Evolutionary conservation across 2,888 invertebrate genomes (phyloP), one percentile per base, ranked within the genome.

Genomic region (Pachycephus smyrnensis): DNA sequence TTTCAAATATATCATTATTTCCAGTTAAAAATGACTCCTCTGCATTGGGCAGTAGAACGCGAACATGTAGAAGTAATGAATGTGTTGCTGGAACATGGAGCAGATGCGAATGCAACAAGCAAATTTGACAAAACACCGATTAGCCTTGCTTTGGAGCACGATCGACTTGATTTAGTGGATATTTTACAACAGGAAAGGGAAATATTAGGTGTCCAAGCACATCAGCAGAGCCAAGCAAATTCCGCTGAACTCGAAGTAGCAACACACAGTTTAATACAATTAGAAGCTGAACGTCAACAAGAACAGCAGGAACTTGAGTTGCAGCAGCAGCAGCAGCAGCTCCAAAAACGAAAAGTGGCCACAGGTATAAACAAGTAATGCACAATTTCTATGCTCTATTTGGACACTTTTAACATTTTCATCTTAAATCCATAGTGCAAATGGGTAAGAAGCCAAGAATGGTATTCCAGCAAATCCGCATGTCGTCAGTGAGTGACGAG

Each of bases 41-140:
- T 98, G 79, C 98, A 98, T 92, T 98, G 98, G 98, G 98, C 98
- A 11, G 96, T 96, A 71, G 96, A 97, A 92, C 95, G 96, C 86
- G 95, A 95, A 1, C 96, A 97, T 92, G 91, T 93, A 35, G 93
- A 93, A 80, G 94, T 96, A 74, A 96, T 96, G 73, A 93, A 94
- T 76, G 90, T 94, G 81, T 93, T 98, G 82, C 91, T 98, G 75
- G 93, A 94, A 79, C 93, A 94, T 87, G 96, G 97, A 76, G 97
- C 98, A 0, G 94, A 96, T 90, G 93, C 95, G 12, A 92, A 92
- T 74, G 91, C 94, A 81, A 90, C 93, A 75, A 96, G 96, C 86
- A 97, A 96, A 92, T 96, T 96, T 89, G 94, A 94, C 69, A 94
- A 95, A 88, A 95, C 95, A 0, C 94, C 96, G 4, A 89, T 94